Evolutionary conservation across 2,797 vertebrate species (phyloP), one percentile per base, ranked within the genome.

Genomic region (Liasis olivaceus): DNA sequence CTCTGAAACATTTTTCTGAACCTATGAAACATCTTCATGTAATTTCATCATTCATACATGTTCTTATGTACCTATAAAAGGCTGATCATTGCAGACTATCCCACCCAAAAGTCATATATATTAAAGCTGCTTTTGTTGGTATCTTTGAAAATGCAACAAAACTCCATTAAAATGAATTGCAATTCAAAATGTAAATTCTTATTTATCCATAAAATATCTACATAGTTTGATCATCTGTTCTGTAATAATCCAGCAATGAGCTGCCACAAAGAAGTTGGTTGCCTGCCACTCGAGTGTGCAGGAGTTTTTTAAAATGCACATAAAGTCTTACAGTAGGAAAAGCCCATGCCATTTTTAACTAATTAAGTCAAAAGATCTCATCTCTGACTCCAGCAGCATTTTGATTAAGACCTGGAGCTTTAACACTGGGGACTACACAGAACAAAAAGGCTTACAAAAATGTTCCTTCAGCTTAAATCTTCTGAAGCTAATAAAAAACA

Each of bases 151-250:
- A 47, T 60, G 81, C 58, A 91, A 91, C 95, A 93, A 91, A 96
- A 95, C 86, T 93, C 0, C 0, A 94, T 94, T 93, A 96, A 96
- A 96, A 95, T 94, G 95, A 92, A 94, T 94, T 94, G 95, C 91
- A 95, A 96, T 91, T 87, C 94, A 94, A 90, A 62, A 86, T 94
- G 72, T 95, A 96, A 96, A 96, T 94, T 96, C 94, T 87, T 91
- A 89, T 90, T 95, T 96, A 64, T 91, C 95, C 69, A 93, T 95
- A 91, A 96, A 94, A 93, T 93, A 93, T 93, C 96, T 63, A 62
- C 93, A 94, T 89, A 94, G 95, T 95, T 96, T 96, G 95, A 81
- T 94, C 96, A 97, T 97, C 97, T 97, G 96, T 94, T 97, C 95
- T 94, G 93, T 95, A 96, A 97, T 96, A 96, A 97, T 95, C 96